A percentile compares a stretch with the other conserved stretches of the same genome.
phyloP scores from a whole-genome alignment of 92 coral and sea anemone genomes.

The Palythoa grandiflora region DNA sequence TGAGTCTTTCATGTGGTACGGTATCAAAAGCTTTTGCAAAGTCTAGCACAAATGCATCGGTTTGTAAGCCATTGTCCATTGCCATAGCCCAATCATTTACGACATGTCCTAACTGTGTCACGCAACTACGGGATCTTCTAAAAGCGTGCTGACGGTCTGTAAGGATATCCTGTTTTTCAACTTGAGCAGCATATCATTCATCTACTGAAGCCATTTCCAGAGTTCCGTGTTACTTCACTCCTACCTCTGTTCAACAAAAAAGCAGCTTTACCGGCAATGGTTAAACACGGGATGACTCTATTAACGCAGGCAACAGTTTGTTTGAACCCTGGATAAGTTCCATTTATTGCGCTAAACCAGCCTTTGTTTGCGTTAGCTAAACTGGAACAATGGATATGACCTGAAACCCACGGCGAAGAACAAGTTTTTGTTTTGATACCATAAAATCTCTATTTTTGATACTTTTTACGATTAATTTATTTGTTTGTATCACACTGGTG shows the following conservation, averaged over 20 bases:
- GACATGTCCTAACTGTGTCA: too few relatives aligned
- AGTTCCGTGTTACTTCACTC: constrained; percentile 31
- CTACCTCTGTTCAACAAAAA: constrained; percentile 33
- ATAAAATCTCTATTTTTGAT: not conserved
- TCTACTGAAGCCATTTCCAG: not conserved
- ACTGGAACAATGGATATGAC: constrained; percentile 15
- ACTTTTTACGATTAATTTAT: not conserved
- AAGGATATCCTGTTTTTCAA: too few relatives aligned
- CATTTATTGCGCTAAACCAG: constrained; percentile 38
- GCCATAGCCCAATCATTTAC: too few relatives aligned
- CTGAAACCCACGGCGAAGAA: constrained; percentile 18
- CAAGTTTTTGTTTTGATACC: not conserved
- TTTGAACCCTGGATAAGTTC: constrained; percentile 36
- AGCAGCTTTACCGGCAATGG: constrained; percentile 35
- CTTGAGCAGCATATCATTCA: not conserved
- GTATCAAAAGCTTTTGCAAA: too few relatives aligned
- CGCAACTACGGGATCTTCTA: too few relatives aligned
- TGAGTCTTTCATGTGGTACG: too few relatives aligned
- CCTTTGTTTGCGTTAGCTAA: constrained; percentile 38
- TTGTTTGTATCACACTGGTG: too few relatives aligned
- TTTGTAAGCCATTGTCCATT: too few relatives aligned
- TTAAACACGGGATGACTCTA: constrained; percentile 41
- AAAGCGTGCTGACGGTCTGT: too few relatives aligned
- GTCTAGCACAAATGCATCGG: too few relatives aligned
- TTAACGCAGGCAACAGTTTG: constrained; percentile 2